Evolutionary conservation across 1,140 invertebrate genomes (phyloP).

Genomic region (Atta cephalotes): DNA sequence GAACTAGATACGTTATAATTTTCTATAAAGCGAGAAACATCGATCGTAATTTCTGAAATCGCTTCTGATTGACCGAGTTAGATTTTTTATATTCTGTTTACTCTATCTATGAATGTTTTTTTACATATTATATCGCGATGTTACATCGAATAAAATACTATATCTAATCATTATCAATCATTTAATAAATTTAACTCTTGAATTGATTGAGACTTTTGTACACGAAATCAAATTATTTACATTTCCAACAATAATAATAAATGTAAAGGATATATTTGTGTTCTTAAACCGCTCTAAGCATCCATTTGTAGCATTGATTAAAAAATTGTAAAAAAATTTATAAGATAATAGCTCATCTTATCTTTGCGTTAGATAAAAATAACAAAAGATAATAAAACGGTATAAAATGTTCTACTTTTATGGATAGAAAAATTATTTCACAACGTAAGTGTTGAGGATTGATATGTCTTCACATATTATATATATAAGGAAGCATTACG

Average conservation of each 20-base stretch:
- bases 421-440: neutral
- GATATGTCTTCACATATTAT: neutral
- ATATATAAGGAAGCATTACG: too few relatives aligned
- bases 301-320: neutral
- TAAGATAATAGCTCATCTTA: neutral
- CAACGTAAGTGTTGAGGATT: neutral
- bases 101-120: neutral
- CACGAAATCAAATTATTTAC: neutral
- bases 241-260: neutral
- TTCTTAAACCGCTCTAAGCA: too few relatives aligned
- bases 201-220: neutral
- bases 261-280: neutral
- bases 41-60: conserved; percentile 11
- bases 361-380: neutral
- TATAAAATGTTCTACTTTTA: neutral
- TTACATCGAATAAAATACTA: neutral
- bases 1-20: conserved; percentile 34
- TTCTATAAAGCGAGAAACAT: conserved; percentile 27
- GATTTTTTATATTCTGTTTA: conserved; percentile 33
- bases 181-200: neutral
- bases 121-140: neutral
- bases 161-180: neutral
- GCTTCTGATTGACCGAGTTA: conserved; percentile 50
- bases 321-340: neutral
- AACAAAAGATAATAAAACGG: neutral